Percentiles rank a stretch among this genome's conserved stretches.
Evolutionary conservation across 2,888 invertebrate species (phyloP).

Genomic region (Hypomecis punctinalis): DNA sequence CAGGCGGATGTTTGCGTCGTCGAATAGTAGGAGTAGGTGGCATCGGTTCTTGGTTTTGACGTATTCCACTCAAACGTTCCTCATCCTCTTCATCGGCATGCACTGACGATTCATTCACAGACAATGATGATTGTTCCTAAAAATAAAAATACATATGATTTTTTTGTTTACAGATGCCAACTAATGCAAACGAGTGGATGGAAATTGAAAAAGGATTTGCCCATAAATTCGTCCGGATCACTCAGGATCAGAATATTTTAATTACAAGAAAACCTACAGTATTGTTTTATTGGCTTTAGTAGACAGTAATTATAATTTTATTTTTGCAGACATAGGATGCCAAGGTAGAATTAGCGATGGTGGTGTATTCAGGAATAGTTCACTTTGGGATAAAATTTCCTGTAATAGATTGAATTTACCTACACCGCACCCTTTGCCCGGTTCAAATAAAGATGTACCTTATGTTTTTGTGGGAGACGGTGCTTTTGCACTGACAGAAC

Average conservation of each 20-base stretch:
- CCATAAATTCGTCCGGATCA: constrained; percentile 14
- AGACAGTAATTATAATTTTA: no score
- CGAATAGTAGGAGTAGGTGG: constrained; percentile 9
- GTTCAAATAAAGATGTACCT: no score
- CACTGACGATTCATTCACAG: not conserved
- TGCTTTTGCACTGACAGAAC: no score
- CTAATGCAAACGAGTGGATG: constrained; percentile 6
- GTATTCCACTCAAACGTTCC: constrained; percentile 1
- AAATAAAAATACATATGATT: constrained; percentile 5
- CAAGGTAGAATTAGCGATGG: no score
- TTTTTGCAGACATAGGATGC: no score
- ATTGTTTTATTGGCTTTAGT: no score
- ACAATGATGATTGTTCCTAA: constrained; percentile 9
- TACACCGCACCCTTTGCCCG: no score
- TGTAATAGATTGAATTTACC: no score
- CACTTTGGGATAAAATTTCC: no score
- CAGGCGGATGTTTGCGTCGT: constrained; percentile 9
- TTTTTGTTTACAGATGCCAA: constrained; percentile 9
- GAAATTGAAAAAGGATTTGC: constrained; percentile 15
- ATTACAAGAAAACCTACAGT: constrained; percentile 27
- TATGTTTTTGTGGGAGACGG: no score
- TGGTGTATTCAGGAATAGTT: no score
- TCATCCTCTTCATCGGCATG: constrained; percentile 7
- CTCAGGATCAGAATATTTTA: constrained; percentile 25
- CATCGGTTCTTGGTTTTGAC: constrained; percentile 4